Evolutionary conservation across 2,113 vertebrate species (phyloP).

Genomic region (Trogon melanurus): DNA sequence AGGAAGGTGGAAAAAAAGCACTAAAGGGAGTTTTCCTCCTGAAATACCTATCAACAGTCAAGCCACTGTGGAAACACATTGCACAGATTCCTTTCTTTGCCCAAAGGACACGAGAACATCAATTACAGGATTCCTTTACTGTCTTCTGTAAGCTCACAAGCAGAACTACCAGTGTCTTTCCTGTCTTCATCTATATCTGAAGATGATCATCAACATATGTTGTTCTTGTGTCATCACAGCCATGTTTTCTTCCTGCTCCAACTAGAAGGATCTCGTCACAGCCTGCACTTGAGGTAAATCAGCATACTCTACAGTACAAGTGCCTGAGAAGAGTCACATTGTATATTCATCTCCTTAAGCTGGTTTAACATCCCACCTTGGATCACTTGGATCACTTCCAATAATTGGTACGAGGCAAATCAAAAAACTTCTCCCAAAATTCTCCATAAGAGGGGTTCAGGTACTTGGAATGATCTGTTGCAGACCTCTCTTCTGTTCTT

Average conservation of each 20-base stretch:
- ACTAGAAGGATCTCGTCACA: not conserved
- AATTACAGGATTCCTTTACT: not conserved
- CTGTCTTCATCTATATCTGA: not conserved
- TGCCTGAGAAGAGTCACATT: not conserved
- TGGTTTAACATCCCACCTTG: not conserved
- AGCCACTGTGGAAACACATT: not conserved
- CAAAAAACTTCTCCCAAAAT: not conserved
- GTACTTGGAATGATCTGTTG: not conserved
- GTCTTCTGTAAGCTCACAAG: not conserved
- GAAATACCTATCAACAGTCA: not conserved
- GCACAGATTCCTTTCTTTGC: not conserved
- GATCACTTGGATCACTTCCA: not conserved
- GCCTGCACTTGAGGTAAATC: not conserved
- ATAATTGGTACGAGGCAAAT: not conserved
- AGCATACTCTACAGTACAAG: not conserved
- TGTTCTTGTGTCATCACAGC: not conserved
- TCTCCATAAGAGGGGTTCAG: not conserved
- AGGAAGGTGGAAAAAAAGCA: not conserved
- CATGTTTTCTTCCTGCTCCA: not conserved
- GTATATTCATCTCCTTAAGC: not conserved
- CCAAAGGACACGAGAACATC: not conserved
- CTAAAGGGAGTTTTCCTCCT: not conserved
- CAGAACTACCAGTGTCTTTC: not conserved
- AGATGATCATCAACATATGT: not conserved
- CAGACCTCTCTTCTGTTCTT: not conserved